Evolutionary conservation across 1,140 invertebrate species (phyloP), one percentile per base, ranked within the genome.

Genomic region (Drosophila lini): DNA sequence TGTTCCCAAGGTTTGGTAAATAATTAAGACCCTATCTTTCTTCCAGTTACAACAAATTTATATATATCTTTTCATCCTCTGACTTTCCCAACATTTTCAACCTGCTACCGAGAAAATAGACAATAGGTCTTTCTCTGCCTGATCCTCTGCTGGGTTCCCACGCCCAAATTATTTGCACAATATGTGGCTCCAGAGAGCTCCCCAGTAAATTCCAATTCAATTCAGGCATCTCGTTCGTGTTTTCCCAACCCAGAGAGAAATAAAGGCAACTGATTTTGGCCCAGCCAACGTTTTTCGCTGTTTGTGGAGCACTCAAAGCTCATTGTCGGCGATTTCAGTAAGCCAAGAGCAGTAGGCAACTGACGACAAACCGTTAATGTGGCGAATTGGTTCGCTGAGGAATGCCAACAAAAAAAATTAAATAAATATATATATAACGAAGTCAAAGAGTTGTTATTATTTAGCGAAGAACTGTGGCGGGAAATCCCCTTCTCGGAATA

Each of bases 131-230:
- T 25, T 74, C 25, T 47, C 47, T 61, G 45, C 42, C 11, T 10
- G 40, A 40, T 50, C 28, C 50, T 62, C 64, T 16, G 44, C 38
- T 40, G 5, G n/a, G 38, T 80, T 89, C 84, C 64, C 83, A 88
- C 83, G 83, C 73, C 80, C 61, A 83, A 89, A 83, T 73, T 81
- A 81, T 78, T 81, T 82, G 74, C 70, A 74, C 78, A 81, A 81
- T 71, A 65, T 71, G 60, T 73, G 67, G 60, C 65, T 53, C 50
- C 70, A 83, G 60, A 77, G 62, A 32, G 47, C 15, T 50, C 77
- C 78, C 82, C 74, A 61, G 82, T 69, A 73, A 85, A 79, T 86
- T 88, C 71, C 83, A 80, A 86, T 86, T 83, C 71, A 86, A 78
- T 82, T 86, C 75, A 79, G 68, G 64, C 74, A 36, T 38, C 34